Evolutionary conservation across 2,797 vertebrate genomes (phyloP).

Genomic region (Rhinophrynus dorsalis): DNA sequence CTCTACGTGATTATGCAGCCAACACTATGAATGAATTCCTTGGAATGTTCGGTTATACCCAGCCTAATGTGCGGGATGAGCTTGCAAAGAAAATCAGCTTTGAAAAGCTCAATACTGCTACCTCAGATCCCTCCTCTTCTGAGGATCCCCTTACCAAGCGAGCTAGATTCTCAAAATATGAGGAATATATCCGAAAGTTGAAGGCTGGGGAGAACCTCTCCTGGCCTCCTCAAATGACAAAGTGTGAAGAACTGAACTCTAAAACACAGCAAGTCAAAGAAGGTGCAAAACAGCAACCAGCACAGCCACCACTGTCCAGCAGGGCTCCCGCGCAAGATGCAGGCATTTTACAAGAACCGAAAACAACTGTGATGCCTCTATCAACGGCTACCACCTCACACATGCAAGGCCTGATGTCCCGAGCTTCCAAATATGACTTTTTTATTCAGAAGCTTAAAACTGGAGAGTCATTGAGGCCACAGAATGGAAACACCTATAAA

Average conservation of each 20-base stretch:
- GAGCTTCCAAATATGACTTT: constrained; percentile 95
- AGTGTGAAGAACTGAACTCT: constrained; percentile 80
- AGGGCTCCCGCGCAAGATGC: constrained; percentile 71
- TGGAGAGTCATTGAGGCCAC: constrained; percentile 87
- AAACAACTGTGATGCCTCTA: constrained; percentile 79
- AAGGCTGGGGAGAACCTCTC: constrained; percentile 91
- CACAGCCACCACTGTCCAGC: constrained; percentile 52
- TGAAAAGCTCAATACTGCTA: constrained; percentile 88
- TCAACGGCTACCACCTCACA: constrained; percentile 79
- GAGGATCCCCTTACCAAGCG: constrained; percentile 86
- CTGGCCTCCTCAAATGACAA: constrained; percentile 83
- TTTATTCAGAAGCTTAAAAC: constrained; percentile 98
- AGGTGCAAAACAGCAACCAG: constrained; percentile 63
- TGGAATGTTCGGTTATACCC: constrained; percentile 96
- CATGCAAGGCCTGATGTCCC: constrained; percentile 85
- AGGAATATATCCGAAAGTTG: constrained; percentile 97
- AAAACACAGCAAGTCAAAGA: constrained; percentile 80
- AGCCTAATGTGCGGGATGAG: constrained; percentile 94
- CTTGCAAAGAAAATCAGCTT: constrained; percentile 96
- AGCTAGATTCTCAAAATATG: constrained; percentile 95
- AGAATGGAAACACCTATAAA: constrained; percentile 93
- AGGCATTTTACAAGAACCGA: constrained; percentile 84
- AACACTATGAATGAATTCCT: constrained; percentile 98
- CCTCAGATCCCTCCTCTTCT: constrained; percentile 72
- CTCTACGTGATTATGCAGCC: constrained; percentile 92